Base-by-base conservation (phyloP, 2,888 invertebrate species). In the Ypsolopha scabrella region DNA sequence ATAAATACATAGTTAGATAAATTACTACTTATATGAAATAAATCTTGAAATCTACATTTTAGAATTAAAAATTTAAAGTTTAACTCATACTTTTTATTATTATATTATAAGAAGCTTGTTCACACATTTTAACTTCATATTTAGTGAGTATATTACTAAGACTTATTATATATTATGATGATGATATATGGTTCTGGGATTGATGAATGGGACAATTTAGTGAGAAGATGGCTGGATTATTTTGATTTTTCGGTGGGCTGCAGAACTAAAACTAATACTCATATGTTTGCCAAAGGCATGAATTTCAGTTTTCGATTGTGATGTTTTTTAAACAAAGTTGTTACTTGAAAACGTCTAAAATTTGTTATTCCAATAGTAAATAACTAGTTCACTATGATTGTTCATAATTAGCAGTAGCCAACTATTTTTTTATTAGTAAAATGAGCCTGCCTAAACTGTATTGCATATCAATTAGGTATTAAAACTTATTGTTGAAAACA, bases 101-200 rank as follows among this genome's bases (percentile, higher is more conserved):
- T 41, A 48, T 41, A 77, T 70, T 73, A 68, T 86, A 86, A 83
- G 80, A 81, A 65, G 86, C 86, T 86, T 86, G 82, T 85, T 86
- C 86, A 85, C 83, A 82, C 81, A 75, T 85, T 85, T 85, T 83
- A 83, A 80, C 83, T 83, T 85, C 80, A 74, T 85, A 85, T 75
- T 75, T 79, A 80, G 73, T 75, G 80, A 79, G 72, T 39, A 82
- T 68, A n/a, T n/a, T 65, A 65, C 58, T 82, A 81, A 81, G 75
- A 72, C 68, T 46, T 46, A 47, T 13, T 51, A 47, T 41, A 41
- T 41, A 50, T 41, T 78, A 65, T 72, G 71, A 70, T 61, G 57
- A 65, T 71, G 68, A 34, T 11, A 7, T 36, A 37, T n/a, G 39
- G 35, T 41, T 50, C 36, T 43, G 43, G 37, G 8, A 10, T 36